A percentile compares a stretch with the other conserved stretches of the same genome.
Evolutionary conservation across 1,140 invertebrate genomes (phyloP).

Genomic region (Neodiprion virginianus): DNA sequence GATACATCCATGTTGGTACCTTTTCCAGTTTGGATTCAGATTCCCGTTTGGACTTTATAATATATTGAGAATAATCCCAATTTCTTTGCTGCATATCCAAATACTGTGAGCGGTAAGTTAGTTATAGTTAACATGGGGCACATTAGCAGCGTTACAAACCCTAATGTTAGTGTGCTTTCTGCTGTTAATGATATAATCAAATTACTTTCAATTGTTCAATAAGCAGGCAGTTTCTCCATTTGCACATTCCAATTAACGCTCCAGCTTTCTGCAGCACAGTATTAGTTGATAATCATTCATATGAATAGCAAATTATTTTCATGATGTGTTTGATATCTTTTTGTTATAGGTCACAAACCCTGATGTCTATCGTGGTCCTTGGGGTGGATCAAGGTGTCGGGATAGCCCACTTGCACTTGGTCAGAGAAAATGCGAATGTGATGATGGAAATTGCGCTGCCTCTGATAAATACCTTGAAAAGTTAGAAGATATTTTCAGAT

Average conservation of each 20-base stretch:
- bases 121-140: background rate
- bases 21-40: slow-evolving; percentile 3
- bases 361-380: slow-evolving; percentile 87
- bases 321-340: too few species aligned
- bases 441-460: slow-evolving; percentile 70
- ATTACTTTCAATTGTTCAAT: too few species aligned
- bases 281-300: too few species aligned
- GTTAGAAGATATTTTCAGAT: slow-evolving; percentile 79
- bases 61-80: background rate
- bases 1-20: slow-evolving; percentile 81
- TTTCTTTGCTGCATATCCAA: background rate
- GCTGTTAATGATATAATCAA: too few species aligned
- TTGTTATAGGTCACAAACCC: slow-evolving; percentile 79
- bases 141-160: too few species aligned
- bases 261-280: too few species aligned
- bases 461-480: slow-evolving; percentile 82
- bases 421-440: slow-evolving; percentile 72
- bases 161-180: too few species aligned
- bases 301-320: too few species aligned
- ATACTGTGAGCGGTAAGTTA: background rate
- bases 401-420: slow-evolving; percentile 84
- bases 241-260: too few species aligned
- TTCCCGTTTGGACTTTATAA: background rate
- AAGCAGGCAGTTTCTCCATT: too few species aligned
- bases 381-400: slow-evolving; percentile 87